Evolutionary conservation across 2,113 vertebrate genomes (phyloP).

Genomic region (Lophura nycthemera): DNA sequence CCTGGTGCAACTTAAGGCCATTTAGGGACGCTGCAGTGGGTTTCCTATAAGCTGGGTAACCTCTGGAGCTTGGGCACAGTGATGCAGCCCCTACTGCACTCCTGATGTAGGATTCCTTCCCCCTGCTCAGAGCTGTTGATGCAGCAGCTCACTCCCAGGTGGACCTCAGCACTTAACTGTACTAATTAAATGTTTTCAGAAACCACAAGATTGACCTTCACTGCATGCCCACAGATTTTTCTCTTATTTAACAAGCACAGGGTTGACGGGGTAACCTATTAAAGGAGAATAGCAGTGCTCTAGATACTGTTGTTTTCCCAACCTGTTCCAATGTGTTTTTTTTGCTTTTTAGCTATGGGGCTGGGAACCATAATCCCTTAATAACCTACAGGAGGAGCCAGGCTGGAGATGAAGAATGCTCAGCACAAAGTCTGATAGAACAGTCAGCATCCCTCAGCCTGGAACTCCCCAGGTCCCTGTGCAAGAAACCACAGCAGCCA

Average conservation of each 20-base stretch:
- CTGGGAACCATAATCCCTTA: not conserved
- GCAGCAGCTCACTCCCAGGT: not conserved
- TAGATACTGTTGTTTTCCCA: constrained; percentile 14
- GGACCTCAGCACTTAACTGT: not conserved
- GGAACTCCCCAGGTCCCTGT: fast-evolving
- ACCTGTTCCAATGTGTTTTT: not conserved
- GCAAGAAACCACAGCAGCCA: not conserved
- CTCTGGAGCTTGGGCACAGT: no score
- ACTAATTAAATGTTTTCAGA: constrained; percentile 64
- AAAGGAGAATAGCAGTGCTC: not conserved
- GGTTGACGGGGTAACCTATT: constrained; percentile 49
- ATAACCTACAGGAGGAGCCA: not conserved
- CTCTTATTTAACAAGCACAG: constrained; percentile 38
- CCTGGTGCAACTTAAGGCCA: no score
- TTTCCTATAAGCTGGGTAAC: no score
- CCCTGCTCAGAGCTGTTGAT: not conserved
- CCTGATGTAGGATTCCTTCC: no score
- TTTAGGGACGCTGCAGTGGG: no score
- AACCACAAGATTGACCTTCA: constrained; percentile 62
- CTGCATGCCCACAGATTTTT: constrained; percentile 63
- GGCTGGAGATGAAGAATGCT: not conserved
- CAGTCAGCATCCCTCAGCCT: not conserved
- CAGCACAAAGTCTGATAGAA: not conserved
- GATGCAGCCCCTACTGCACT: no score
- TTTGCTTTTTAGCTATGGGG: not conserved